Conservation (phyloP, 2,113 vertebrate species). For the Tragelaphus scriptus region DNA sequence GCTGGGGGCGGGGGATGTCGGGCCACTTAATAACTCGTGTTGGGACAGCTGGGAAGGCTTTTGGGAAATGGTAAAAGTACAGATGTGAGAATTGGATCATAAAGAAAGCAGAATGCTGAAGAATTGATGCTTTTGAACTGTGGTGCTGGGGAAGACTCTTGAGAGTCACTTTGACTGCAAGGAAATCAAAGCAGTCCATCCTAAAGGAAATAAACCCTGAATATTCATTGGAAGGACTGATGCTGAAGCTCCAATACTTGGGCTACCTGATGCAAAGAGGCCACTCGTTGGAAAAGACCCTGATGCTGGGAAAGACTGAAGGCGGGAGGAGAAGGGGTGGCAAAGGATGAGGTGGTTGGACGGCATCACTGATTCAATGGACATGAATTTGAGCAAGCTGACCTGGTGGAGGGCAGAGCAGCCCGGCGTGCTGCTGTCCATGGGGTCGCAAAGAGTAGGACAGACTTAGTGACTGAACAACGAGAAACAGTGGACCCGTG, state of each 20-base stretch:
- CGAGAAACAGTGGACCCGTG: rapidly evolving
- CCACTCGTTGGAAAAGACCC: background rate
- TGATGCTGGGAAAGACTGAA: background rate
- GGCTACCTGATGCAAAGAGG: background rate
- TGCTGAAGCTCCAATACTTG: background rate
- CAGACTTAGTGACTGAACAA: too few relatives aligned
- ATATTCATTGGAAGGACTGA: background rate
- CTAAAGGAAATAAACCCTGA: background rate
- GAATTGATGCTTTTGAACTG: background rate
- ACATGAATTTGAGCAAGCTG: background rate
- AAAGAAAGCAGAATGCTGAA: background rate
- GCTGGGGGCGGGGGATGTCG: rapidly evolving
- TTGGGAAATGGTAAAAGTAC: rapidly evolving
- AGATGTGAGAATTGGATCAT: background rate
- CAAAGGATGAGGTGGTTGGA: background rate
- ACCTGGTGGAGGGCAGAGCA: background rate
- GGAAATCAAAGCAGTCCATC: background rate
- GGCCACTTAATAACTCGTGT: rapidly evolving
- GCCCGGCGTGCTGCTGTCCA: background rate
- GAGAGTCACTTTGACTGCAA: background rate
- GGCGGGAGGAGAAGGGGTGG: background rate
- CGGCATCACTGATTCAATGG: background rate
- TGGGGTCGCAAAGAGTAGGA: background rate
- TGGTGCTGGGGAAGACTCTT: background rate
- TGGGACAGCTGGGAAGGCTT: background rate